These are phyloP conservation scores for Cebus imitator DNA, from an alignment of 2,113 vertebrate genomes.

Conservation along the genomic window DNA sequence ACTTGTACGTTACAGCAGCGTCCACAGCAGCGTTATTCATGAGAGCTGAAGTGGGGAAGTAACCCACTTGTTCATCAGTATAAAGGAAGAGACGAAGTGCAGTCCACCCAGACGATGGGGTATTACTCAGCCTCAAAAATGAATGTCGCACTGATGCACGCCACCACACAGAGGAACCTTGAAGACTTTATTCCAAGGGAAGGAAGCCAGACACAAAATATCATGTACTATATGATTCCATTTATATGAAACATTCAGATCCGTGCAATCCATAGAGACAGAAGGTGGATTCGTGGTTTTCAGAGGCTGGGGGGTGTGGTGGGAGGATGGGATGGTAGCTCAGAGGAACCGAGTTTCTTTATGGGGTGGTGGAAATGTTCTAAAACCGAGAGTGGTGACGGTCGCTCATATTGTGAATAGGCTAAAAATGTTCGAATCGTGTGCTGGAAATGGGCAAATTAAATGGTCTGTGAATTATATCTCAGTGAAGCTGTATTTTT, in stretches of 20 bases:
- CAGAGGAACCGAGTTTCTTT: too few species aligned
- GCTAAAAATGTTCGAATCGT: too few species aligned
- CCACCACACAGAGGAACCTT: rapidly evolving
- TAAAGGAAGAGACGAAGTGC: rapidly evolving
- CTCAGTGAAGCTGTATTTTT: neutral
- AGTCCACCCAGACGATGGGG: rapidly evolving
- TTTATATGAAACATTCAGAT: neutral
- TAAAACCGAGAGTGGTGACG: neutral
- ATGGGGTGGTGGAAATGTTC: rapidly evolving
- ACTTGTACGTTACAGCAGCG: rapidly evolving
- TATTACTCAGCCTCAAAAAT: neutral
- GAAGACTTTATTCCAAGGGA: neutral
- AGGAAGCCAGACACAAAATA: neutral
- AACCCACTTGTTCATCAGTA: rapidly evolving
- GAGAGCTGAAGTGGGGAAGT: rapidly evolving
- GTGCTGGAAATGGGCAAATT: too few species aligned
- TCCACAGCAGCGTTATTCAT: rapidly evolving
- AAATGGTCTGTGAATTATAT: neutral
- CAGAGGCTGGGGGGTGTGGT: neutral
- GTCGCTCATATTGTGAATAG: neutral
- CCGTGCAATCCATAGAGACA: neutral
- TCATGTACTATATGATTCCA: rapidly evolving
- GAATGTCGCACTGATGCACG: rapidly evolving
- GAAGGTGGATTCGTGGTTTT: neutral
- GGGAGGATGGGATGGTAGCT: neutral